Conservation (phyloP, 2,797 vertebrate genomes). For the Pangasius krempfi region DNA sequence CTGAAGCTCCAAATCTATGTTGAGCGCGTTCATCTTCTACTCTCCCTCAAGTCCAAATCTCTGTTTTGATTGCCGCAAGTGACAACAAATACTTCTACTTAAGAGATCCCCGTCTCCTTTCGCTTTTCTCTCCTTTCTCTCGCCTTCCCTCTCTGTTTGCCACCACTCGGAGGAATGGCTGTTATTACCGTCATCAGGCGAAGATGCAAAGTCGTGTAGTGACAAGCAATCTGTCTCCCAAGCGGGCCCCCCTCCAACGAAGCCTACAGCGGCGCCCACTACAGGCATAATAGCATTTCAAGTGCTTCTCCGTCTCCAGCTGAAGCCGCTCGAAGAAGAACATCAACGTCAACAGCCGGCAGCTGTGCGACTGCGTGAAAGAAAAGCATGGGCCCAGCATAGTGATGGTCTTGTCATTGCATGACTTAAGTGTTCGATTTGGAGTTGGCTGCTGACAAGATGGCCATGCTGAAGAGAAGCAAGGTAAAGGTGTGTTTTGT, state of each 20-base stretch:
- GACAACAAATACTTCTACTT: constrained; percentile 66
- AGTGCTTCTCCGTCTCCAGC: constrained; percentile 73
- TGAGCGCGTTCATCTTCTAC: constrained; percentile 50
- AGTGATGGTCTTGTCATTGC: constrained; percentile 36
- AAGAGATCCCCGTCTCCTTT: constrained; percentile 56
- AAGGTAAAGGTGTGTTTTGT: background rate
- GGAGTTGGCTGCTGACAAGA: background rate
- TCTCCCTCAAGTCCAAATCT: constrained; percentile 61
- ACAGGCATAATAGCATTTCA: constrained; percentile 75
- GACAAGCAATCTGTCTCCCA: constrained; percentile 73
- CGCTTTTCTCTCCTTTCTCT: constrained; percentile 47
- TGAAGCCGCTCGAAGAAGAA: constrained; percentile 66
- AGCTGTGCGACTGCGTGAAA: constrained; percentile 48
- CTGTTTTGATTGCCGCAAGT: constrained; percentile 79
- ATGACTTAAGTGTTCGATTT: constrained; percentile 9
- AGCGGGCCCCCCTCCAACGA: constrained; percentile 62
- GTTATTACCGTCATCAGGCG: constrained; percentile 78
- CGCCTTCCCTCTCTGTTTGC: constrained; percentile 57
- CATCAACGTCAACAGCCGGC: constrained; percentile 60
- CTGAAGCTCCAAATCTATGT: constrained; percentile 63
- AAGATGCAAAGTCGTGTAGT: constrained; percentile 73
- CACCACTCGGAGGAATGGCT: constrained; percentile 74
- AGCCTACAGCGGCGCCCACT: constrained; percentile 70
- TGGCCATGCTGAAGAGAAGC: background rate
- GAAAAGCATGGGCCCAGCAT: constrained; percentile 26